Evolutionary conservation across 2,113 vertebrate species (phyloP).

Genomic region (Tinamus guttatus): DNA sequence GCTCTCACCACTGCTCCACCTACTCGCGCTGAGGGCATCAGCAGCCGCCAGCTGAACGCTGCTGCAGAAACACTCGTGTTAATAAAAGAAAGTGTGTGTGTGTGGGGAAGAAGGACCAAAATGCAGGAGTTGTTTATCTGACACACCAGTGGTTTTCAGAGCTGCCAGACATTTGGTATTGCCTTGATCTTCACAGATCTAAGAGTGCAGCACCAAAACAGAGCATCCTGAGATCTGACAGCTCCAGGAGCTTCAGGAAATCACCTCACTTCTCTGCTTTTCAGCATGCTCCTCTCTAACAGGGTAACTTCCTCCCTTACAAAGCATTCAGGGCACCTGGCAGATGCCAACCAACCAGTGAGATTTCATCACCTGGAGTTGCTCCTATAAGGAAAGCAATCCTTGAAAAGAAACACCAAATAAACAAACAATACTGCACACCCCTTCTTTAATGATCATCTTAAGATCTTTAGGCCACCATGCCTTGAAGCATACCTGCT

Average conservation of each 20-base stretch:
- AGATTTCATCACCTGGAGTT: background rate
- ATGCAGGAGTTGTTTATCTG: background rate
- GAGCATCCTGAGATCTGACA: background rate
- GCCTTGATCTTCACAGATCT: background rate
- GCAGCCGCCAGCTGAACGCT: background rate
- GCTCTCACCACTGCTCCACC: background rate
- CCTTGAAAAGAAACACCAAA: background rate
- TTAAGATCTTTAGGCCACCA: background rate
- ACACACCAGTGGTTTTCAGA: background rate
- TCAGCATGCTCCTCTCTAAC: fast-evolving
- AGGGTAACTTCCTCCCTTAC: background rate
- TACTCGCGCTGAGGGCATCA: background rate
- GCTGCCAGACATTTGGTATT: background rate
- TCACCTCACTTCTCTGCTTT: background rate
- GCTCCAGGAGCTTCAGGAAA: background rate
- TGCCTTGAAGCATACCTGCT: background rate
- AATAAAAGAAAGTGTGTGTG: background rate
- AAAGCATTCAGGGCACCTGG: background rate
- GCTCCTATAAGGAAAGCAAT: background rate
- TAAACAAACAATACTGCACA: too few relatives aligned
- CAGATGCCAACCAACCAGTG: background rate
- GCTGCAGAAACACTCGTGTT: background rate
- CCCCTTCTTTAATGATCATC: fast-evolving
- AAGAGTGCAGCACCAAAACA: background rate
- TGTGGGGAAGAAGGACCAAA: background rate